These are phyloP conservation scores for Falco columbarius DNA, from an alignment of 2,797 vertebrate genomes.

Conservation along the genomic window DNA sequence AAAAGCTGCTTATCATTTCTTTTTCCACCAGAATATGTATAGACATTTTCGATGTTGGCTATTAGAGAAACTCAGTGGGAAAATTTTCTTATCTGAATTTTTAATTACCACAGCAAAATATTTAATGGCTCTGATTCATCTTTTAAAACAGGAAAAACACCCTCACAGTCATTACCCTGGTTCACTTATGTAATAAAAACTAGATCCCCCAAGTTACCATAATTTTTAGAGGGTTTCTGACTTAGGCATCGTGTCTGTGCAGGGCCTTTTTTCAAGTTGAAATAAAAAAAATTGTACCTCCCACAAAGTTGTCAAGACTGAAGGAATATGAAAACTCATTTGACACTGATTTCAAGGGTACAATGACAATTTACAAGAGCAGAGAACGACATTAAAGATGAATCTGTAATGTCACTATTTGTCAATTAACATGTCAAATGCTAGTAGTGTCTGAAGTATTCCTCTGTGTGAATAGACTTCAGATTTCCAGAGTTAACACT, in stretches of 20 bases:
- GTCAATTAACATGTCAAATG: slow-evolving; percentile 22
- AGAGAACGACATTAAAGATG: slow-evolving; percentile 1
- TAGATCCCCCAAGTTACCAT: background rate
- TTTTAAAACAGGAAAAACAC: background rate
- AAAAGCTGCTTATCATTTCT: background rate
- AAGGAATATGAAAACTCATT: background rate
- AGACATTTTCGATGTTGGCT: background rate
- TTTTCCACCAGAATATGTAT: background rate
- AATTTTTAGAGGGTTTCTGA: background rate
- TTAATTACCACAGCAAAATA: background rate
- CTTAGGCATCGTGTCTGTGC: background rate
- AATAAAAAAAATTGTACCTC: background rate
- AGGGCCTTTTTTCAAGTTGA: background rate
- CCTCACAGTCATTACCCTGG: fast-evolving
- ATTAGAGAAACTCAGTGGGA: background rate
- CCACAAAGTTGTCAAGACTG: background rate
- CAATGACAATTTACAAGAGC: background rate
- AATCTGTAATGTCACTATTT: slow-evolving; percentile 4
- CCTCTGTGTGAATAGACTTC: background rate
- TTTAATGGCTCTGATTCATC: background rate
- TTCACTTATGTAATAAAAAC: background rate
- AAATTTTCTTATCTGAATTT: background rate
- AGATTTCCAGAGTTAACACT: background rate
- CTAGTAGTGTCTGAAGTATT: background rate
- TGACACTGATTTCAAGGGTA: slow-evolving; percentile 9